Base-by-base conservation (phyloP, 2,888 invertebrate species). In the Stenolophus ochropezus region DNA sequence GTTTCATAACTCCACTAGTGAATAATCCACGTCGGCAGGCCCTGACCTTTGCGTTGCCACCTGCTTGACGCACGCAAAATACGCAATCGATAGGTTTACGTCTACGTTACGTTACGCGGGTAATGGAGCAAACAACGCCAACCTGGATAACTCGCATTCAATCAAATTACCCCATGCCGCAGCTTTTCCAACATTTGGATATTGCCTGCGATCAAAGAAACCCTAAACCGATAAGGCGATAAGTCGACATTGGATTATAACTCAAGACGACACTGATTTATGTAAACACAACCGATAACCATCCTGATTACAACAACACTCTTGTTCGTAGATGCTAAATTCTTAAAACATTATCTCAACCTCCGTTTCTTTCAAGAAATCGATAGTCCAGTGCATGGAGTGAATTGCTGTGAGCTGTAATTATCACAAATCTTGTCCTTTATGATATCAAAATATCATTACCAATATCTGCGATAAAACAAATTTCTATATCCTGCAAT, bases 1-100 rank as follows among this genome's bases (percentile, higher is more conserved):
- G 77, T 76, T 75, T 76, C 76, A 56, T 76, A 76, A 76, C 58
- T 33, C 76, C 76, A 18, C 33, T 58, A 33, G 56, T 76, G 76
- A 76, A 76, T 76, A 76, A 76, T 76, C 76, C 58, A 76, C 18
- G 53, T 21, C 33, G n/a, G 49, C 49, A 47, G 16, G 16, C 71
- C 71, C 4, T 71, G 71, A 71, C 33, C 71, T 71, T 71, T 71
- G 61, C 21, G 5, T 23, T 23, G 23, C 8, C 42, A 33, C 65
- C 65, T 33, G 71, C 71, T 42, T 71, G 18, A 8, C 71, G 16
- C 71, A 71, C 71, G 42, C 47, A 21, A 33, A 71, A 71, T 71
- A 71, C 47, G 71, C 71, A 71, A 71, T 71, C 71, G 71, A 71
- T 71, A 71, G 33, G 56, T 56, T 56, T 56, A 56, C 56, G 16